Conservation (phyloP, 1,140 invertebrate species). For the Drosophila nigromelanica region DNA sequence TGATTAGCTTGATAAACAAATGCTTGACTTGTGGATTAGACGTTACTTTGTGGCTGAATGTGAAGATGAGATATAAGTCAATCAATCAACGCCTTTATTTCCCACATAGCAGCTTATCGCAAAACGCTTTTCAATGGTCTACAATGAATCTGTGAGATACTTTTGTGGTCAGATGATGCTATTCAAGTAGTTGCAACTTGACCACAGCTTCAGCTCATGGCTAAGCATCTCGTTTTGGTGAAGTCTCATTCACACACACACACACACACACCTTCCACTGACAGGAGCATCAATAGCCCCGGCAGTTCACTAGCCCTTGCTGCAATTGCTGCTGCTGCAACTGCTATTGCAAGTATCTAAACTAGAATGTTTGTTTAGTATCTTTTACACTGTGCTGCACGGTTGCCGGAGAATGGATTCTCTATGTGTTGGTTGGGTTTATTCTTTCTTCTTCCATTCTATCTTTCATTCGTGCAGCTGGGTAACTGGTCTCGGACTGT, state of each 20-base stretch:
- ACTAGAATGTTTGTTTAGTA: constrained; percentile 77
- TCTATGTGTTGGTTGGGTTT: constrained; percentile 3
- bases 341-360: constrained; percentile 61
- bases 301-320: constrained; percentile 49
- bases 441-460: background rate
- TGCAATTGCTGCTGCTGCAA: constrained; percentile 29
- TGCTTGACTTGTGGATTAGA: constrained; percentile 14
- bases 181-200: constrained; percentile 45
- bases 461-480: constrained; percentile 28
- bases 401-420: constrained; percentile 23
- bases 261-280: constrained; percentile 31
- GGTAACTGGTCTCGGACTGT: constrained; percentile 28
- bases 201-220: constrained; percentile 24
- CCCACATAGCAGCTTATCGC: constrained; percentile 6
- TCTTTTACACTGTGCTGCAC: constrained; percentile 43
- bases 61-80: constrained; percentile 6
- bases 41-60: constrained; percentile 18
- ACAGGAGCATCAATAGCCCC: constrained; percentile 57
- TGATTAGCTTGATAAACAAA: constrained; percentile 10
- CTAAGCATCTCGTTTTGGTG: constrained; percentile 40
- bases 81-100: constrained; percentile 12
- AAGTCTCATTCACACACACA: constrained; percentile 9
- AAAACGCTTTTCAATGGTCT: constrained; percentile 36
- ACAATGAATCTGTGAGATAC: constrained; percentile 27
- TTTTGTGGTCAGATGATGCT: constrained; percentile 31